These are phyloP conservation scores for Lithobates pipiens DNA, from an alignment of 2,797 vertebrate genomes.

Conservation along the genomic window DNA sequence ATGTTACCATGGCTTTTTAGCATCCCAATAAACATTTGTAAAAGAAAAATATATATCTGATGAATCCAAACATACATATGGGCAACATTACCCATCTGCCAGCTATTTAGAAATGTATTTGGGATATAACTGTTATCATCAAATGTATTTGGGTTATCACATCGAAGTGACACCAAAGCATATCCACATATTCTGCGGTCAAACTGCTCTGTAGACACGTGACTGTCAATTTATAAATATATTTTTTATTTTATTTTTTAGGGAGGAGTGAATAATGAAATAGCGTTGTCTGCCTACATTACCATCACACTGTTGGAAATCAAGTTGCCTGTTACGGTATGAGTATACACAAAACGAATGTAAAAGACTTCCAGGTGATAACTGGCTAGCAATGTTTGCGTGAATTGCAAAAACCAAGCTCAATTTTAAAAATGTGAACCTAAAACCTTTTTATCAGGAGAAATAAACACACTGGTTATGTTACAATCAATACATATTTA, in stretches of 20 bases:
- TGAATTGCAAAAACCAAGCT: neutral
- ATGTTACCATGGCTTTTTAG: too few species aligned
- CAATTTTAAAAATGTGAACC: too few species aligned
- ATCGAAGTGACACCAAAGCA: too few species aligned
- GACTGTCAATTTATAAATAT: neutral
- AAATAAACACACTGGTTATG: neutral
- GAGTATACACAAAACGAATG: constrained; percentile 17
- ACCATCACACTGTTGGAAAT: constrained; percentile 70
- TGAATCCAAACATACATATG: too few species aligned
- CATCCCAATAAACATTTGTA: too few species aligned
- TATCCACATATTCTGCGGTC: too few species aligned
- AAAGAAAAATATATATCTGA: too few species aligned
- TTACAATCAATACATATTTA: neutral
- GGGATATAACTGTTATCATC: too few species aligned
- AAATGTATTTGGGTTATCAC: too few species aligned
- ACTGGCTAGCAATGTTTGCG: neutral
- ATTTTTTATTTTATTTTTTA: constrained; percentile 39
- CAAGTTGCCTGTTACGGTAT: constrained; percentile 59
- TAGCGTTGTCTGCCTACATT: constrained; percentile 68
- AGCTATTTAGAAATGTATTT: too few species aligned
- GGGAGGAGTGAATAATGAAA: constrained; percentile 69
- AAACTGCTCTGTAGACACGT: too few species aligned
- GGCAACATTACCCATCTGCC: too few species aligned
- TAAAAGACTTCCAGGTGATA: neutral
- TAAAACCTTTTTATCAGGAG: neutral